A percentile compares a stretch with the other conserved stretches of the same genome.
Evolutionary conservation across 2,888 invertebrate species (phyloP).

Genomic region (Drosophila ochracea): DNA sequence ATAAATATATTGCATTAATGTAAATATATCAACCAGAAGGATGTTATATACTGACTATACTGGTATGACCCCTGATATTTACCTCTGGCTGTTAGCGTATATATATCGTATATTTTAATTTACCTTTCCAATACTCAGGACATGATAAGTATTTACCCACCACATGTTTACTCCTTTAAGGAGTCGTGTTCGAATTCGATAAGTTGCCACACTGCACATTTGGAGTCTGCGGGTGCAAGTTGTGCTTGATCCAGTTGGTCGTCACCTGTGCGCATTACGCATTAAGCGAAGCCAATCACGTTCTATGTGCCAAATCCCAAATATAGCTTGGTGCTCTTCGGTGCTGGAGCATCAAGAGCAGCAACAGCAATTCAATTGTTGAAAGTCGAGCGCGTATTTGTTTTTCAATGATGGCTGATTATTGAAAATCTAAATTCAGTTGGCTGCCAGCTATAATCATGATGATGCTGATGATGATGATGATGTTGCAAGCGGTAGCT

Average conservation of each 20-base stretch:
- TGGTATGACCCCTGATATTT: neutral
- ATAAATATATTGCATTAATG: neutral
- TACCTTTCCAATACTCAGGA: neutral
- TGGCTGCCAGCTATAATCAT: constrained; percentile 46
- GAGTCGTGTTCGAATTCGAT: constrained; percentile 21
- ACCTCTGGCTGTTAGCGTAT: neutral
- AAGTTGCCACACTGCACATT: constrained; percentile 50
- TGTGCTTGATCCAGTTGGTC: constrained; percentile 22
- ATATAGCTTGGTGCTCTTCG: constrained; percentile 22
- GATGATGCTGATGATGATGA: constrained; percentile 30
- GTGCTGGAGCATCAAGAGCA: constrained; percentile 24
- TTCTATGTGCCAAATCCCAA: constrained; percentile 62
- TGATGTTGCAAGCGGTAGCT: constrained; percentile 39
- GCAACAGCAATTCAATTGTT: constrained; percentile 63
- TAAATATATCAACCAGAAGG: neutral
- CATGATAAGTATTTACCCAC: neutral
- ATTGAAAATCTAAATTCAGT: constrained; percentile 78
- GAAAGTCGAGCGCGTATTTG: constrained; percentile 75
- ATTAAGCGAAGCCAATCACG: constrained; percentile 72
- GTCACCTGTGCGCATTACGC: constrained; percentile 58
- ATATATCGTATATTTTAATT: neutral
- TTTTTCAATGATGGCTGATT: constrained; percentile 81
- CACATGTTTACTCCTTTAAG: constrained; percentile 2
- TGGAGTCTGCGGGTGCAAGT: constrained; percentile 8
- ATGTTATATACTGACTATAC: neutral